Conservation (phyloP, 2,113 vertebrate species). For the Sus scrofa region T2T-Sscrofa CM000830.6:8747001-8747500, state of each 20-base stretch:
- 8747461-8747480: neutral
- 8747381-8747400: neutral
- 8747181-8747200: no score
- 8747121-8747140: neutral
- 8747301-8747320: neutral
- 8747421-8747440: neutral
- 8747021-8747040: neutral
- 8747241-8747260: neutral
- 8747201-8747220: no score
- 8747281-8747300: neutral
- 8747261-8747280: neutral
- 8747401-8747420: neutral
- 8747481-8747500: neutral
- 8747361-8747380: neutral
- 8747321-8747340: neutral
- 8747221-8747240: neutral
- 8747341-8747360: neutral
- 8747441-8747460: no score
- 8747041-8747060: neutral
- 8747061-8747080: fast-evolving
- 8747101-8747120: fast-evolving
- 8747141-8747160: neutral
- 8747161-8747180: neutral
- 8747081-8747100: fast-evolving
- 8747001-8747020: neutral